A percentile compares a stretch with the other conserved stretches of the same genome.
Evolutionary conservation across 2,113 vertebrate species (phyloP).

Genomic region (Bothrops jararaca): DNA sequence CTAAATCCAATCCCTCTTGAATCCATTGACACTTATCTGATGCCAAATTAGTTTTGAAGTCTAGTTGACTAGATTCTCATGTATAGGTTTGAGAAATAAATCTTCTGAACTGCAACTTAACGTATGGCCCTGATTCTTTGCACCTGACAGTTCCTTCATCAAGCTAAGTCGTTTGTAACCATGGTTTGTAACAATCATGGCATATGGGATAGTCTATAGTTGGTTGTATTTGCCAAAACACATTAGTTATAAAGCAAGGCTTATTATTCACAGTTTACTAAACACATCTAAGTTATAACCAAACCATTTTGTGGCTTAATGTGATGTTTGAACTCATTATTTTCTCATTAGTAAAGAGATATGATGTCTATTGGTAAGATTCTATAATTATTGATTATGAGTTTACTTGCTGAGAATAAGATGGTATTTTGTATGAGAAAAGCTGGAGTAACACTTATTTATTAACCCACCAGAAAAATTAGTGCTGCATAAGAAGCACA

Average conservation of each 20-base stretch:
- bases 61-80: neutral
- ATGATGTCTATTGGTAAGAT: neutral
- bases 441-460: neutral
- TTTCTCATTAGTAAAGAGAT: neutral
- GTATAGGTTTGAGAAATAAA: neutral
- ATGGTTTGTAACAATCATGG: neutral
- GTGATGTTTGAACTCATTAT: neutral
- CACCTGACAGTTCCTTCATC: neutral
- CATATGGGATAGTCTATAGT: neutral
- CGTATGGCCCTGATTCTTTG: neutral
- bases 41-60: neutral
- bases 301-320: neutral
- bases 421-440: neutral
- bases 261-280: neutral
- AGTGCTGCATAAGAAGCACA: conserved; percentile 49
- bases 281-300: neutral
- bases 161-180: neutral
- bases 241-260: neutral
- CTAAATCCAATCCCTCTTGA: neutral
- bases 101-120: neutral
- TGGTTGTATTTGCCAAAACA: neutral
- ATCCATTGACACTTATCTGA: neutral
- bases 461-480: conserved; percentile 42
- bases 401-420: neutral
- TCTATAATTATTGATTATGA: neutral